Conservation (phyloP, 2,113 vertebrate genomes). For the Andinoacara biseriatus region DNA sequence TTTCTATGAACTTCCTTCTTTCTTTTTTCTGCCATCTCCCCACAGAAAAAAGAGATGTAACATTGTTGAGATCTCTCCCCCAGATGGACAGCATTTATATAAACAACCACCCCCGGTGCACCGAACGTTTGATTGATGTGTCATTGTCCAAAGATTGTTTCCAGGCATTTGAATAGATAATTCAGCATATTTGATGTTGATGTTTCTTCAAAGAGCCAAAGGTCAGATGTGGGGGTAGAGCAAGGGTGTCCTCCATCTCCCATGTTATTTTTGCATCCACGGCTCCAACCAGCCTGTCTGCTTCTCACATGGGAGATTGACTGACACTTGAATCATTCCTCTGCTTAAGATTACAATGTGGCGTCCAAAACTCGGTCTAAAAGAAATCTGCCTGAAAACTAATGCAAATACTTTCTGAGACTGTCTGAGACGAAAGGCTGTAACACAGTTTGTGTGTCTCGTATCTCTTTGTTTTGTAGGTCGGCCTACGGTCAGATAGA, state of each 20-base stretch:
- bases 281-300: conserved; percentile 51
- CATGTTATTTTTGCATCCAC: conserved; percentile 66
- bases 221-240: conserved; percentile 71
- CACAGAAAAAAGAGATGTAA: conserved; percentile 67
- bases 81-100: conserved; percentile 75
- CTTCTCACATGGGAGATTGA: conserved; percentile 65
- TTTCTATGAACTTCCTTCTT: conserved; percentile 69
- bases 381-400: conserved; percentile 34
- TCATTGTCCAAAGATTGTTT: conserved; percentile 75
- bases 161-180: conserved; percentile 79
- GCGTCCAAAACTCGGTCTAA: conserved; percentile 52
- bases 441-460: conserved; percentile 42
- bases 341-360: conserved; percentile 57
- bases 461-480: conserved; percentile 49
- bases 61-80: conserved; percentile 67
- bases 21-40: conserved; percentile 66
- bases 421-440: conserved; percentile 35
- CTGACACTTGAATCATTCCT: conserved; percentile 67
- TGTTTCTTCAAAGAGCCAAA: conserved; percentile 56
- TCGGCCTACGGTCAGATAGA: conserved; percentile 28
- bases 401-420: conserved; percentile 58
- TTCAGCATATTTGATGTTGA: conserved; percentile 67
- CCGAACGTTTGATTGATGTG: conserved; percentile 73
- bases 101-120: conserved; percentile 73
- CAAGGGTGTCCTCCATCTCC: conserved; percentile 60